phyloP scores from a whole-genome alignment of 2,797 vertebrate species.

The Triplophysa yarkandensis region DNA sequence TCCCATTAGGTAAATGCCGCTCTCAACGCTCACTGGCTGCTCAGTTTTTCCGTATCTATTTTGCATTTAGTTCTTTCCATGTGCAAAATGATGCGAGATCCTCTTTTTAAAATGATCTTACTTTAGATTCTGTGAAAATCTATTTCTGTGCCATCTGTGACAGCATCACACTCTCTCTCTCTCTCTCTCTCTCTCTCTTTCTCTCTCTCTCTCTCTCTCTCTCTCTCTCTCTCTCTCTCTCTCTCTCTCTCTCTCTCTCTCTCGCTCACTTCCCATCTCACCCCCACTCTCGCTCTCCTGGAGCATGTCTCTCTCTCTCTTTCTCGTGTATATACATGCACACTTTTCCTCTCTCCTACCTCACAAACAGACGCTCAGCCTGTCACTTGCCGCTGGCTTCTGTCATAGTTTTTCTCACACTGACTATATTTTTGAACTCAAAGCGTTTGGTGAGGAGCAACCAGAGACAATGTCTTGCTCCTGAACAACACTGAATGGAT shows the following conservation, averaged over 20 bases:
- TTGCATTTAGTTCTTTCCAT: slow-evolving; percentile 9
- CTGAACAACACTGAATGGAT: slow-evolving; percentile 78
- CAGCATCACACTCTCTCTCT: neutral
- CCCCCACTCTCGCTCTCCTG: slow-evolving; percentile 25
- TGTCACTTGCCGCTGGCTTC: slow-evolving; percentile 42
- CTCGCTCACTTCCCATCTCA: slow-evolving; percentile 10
- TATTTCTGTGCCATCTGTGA: slow-evolving; percentile 34
- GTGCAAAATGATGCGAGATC: neutral
- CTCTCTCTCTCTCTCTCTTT: slow-evolving; percentile 16
- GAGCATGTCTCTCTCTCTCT: slow-evolving; percentile 33
- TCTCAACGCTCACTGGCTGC: slow-evolving; percentile 18
- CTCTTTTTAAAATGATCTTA: slow-evolving; percentile 16
- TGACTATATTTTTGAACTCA: slow-evolving; percentile 27
- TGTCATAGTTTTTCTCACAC: slow-evolving; percentile 24
- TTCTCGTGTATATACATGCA: slow-evolving; percentile 36
- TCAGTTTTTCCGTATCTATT: neutral
- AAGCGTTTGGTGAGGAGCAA: slow-evolving; percentile 47
- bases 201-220: slow-evolving; percentile 25
- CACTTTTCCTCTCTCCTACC: slow-evolving; percentile 42
- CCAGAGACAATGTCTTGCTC: slow-evolving; percentile 69
- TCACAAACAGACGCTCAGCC: slow-evolving; percentile 45
- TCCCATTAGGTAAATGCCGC: slow-evolving; percentile 35
- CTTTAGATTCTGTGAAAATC: slow-evolving; percentile 25
- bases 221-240: slow-evolving; percentile 22
- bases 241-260: slow-evolving; percentile 30